A percentile compares a stretch with the other conserved stretches of the same genome.
phyloP scores from a whole-genome alignment of 2,888 invertebrate genomes.

The Agriopis aurantiaria region DNA sequence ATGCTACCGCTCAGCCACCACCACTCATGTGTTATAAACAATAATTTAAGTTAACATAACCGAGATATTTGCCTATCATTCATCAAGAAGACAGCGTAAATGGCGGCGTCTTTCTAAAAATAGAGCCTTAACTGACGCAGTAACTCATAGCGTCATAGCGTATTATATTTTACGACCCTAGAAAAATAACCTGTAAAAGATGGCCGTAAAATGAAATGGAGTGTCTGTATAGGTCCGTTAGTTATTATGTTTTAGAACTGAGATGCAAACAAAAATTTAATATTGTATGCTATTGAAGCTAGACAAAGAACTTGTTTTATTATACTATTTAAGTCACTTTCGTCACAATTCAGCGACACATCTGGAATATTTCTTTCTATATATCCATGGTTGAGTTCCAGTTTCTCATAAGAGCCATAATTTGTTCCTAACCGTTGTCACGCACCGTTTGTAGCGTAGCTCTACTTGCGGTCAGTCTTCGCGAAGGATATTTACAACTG shows the following conservation, averaged over 20 bases:
- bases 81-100: conserved; percentile 6
- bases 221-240: neutral
- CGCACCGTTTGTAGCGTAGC: too few species aligned
- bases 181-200: conserved; percentile 26
- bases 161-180: conserved; percentile 35
- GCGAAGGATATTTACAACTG: too few species aligned
- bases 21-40: too few species aligned
- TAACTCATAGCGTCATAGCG: conserved; percentile 20
- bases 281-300: too few species aligned
- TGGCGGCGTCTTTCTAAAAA: conserved; percentile 10
- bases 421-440: too few species aligned
- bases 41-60: conserved; percentile 1
- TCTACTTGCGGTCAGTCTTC: too few species aligned
- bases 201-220: conserved; percentile 17
- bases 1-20: too few species aligned
- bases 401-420: too few species aligned
- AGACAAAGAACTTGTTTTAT: too few species aligned
- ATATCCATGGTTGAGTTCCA: too few species aligned
- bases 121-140: conserved; percentile 18
- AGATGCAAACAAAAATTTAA: too few species aligned
- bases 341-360: neutral
- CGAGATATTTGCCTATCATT: neutral
- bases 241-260: neutral
- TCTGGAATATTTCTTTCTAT: neutral
- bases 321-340: neutral